These are phyloP conservation scores for Heloderma charlesbogerti DNA, from an alignment of 2,113 vertebrate species.

Conservation along the genomic window DNA sequence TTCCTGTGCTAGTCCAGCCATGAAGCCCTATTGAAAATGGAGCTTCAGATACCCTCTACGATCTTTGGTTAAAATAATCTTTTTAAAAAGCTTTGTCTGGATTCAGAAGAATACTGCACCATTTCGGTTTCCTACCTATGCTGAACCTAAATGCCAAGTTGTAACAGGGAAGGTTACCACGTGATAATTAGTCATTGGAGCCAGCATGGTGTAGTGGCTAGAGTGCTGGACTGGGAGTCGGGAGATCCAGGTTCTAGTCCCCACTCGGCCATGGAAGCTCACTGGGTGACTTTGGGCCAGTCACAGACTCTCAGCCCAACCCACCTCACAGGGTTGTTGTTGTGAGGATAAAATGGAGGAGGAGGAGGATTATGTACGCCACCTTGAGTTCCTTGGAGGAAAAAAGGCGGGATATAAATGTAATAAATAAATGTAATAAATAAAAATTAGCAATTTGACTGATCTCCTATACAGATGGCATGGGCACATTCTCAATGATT, in stretches of 20 bases:
- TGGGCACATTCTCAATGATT: constrained; percentile 50
- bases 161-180: constrained; percentile 56
- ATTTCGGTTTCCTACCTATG: constrained; percentile 54
- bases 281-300: no score
- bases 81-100: neutral
- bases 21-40: neutral
- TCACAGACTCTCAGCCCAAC: no score
- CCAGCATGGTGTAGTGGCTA: no score
- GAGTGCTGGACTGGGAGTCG: no score
- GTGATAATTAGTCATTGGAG: constrained; percentile 75
- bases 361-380: no score
- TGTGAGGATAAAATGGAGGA: no score
- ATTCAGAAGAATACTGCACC: constrained; percentile 49
- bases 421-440: no score
- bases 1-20: neutral
- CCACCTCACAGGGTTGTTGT: no score
- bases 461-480: constrained; percentile 72
- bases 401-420: no score
- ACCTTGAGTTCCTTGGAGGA: no score
- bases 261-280: no score
- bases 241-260: no score
- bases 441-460: constrained; percentile 65
- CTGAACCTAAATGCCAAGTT: constrained; percentile 59
- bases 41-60: neutral
- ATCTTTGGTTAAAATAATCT: neutral